phyloP scores from a whole-genome alignment of 2,797 vertebrate genomes.

The Liasis olivaceus region DNA sequence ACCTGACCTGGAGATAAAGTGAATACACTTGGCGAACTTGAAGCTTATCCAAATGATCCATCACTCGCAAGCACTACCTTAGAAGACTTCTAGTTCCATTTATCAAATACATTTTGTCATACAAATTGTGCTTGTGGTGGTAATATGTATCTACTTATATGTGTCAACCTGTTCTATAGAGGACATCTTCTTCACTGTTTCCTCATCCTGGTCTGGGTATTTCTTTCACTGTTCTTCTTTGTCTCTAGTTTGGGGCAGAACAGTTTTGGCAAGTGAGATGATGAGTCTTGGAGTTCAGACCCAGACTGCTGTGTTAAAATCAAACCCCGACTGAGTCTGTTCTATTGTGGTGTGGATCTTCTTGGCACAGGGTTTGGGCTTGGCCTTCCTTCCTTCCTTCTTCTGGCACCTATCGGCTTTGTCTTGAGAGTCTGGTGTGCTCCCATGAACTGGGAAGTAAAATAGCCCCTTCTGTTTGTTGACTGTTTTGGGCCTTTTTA shows the following conservation, averaged over 20 bases:
- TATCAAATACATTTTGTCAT: accelerated
- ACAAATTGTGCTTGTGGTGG: accelerated
- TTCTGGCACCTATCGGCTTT: constrained; percentile 73
- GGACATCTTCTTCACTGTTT: background rate
- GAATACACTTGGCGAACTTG: background rate
- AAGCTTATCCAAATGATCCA: accelerated
- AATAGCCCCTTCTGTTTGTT: constrained; percentile 84
- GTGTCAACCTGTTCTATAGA: background rate
- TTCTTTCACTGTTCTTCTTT: background rate
- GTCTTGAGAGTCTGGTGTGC: constrained; percentile 69
- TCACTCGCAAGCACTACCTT: accelerated
- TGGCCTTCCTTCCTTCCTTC: constrained; percentile 61
- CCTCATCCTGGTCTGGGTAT: accelerated
- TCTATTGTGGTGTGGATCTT: constrained; percentile 69
- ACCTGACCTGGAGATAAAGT: background rate
- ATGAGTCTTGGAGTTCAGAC: constrained; percentile 74
- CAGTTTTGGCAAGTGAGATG: background rate
- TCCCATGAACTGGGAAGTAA: constrained; percentile 82
- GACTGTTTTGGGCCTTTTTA: constrained; percentile 86
- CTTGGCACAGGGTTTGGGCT: constrained; percentile 69
- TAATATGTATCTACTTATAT: accelerated
- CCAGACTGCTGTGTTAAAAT: constrained; percentile 95
- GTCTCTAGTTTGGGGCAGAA: background rate
- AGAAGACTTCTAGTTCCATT: background rate
- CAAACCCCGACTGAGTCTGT: constrained; percentile 82